These are phyloP conservation scores for Drosophila mimica DNA, from an alignment of 2,888 invertebrate species.

Conservation along the genomic window DNA sequence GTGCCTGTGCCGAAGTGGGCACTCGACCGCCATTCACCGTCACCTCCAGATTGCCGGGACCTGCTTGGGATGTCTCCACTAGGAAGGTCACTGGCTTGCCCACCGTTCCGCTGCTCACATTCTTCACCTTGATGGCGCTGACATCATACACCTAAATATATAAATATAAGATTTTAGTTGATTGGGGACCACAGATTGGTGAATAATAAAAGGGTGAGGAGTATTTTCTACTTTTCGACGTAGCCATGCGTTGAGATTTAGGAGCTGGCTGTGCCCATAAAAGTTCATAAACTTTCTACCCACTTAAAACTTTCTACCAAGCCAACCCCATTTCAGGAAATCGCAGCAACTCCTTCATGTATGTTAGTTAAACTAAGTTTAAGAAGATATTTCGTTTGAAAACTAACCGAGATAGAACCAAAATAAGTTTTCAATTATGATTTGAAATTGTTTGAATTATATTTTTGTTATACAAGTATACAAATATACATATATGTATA, in stretches of 20 bases:
- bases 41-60: slow-evolving; percentile 99
- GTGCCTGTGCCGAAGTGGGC: slow-evolving; percentile 97
- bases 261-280: background rate
- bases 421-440: background rate
- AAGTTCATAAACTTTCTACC: background rate
- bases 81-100: slow-evolving; percentile 96
- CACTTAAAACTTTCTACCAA: background rate
- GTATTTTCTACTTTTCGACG: background rate
- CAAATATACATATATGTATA: background rate
- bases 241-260: background rate
- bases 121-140: slow-evolving; percentile 96
- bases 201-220: background rate
- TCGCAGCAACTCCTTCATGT: background rate
- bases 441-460: background rate
- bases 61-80: slow-evolving; percentile 99
- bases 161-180: background rate
- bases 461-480: too few species aligned
- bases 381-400: background rate
- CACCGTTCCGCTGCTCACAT: slow-evolving; percentile 94
- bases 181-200: background rate
- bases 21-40: slow-evolving; percentile 99
- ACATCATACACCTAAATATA: slow-evolving; percentile 93
- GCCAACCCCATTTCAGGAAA: background rate
- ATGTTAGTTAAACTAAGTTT: background rate
- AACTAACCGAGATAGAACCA: background rate